These are phyloP conservation scores for Grammomys surdaster DNA, from an alignment of 2,113 vertebrate genomes.

Conservation along the genomic window DNA sequence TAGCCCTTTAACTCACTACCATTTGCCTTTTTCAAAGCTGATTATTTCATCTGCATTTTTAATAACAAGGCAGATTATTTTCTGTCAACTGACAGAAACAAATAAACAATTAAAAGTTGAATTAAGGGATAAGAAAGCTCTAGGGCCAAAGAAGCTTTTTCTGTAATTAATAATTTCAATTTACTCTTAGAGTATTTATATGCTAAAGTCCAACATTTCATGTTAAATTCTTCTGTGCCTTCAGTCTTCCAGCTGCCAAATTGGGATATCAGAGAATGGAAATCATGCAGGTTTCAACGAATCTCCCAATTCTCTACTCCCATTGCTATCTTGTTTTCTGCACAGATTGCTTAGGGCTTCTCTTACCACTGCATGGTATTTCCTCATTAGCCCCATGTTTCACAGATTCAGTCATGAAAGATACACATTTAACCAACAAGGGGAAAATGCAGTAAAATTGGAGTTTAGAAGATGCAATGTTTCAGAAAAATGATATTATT, in stretches of 20 bases:
- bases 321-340: conserved; percentile 49
- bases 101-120: conserved; percentile 56
- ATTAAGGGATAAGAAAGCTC: conserved; percentile 69
- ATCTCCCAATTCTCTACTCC: conserved; percentile 40
- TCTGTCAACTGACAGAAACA: background rate
- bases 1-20: conserved; percentile 69
- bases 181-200: conserved; percentile 69
- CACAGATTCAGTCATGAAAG: conserved; percentile 45
- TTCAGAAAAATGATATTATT: conserved; percentile 64
- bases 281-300: conserved; percentile 52
- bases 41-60: conserved; percentile 77
- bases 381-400: conserved; percentile 47
- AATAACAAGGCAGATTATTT: conserved; percentile 52
- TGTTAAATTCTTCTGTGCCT: conserved; percentile 49
- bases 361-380: conserved; percentile 39
- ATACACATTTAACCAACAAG: conserved; percentile 60
- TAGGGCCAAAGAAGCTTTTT: conserved; percentile 38
- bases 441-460: conserved; percentile 49
- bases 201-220: conserved; percentile 27
- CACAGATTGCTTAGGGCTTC: conserved; percentile 53
- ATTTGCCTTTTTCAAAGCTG: conserved; percentile 77
- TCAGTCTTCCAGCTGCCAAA: conserved; percentile 17
- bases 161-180: conserved; percentile 74
- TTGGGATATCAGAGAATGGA: conserved; percentile 53
- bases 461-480: conserved; percentile 37